phyloP scores from a whole-genome alignment of 2,113 vertebrate species.

The Sylvia atricapilla region DNA sequence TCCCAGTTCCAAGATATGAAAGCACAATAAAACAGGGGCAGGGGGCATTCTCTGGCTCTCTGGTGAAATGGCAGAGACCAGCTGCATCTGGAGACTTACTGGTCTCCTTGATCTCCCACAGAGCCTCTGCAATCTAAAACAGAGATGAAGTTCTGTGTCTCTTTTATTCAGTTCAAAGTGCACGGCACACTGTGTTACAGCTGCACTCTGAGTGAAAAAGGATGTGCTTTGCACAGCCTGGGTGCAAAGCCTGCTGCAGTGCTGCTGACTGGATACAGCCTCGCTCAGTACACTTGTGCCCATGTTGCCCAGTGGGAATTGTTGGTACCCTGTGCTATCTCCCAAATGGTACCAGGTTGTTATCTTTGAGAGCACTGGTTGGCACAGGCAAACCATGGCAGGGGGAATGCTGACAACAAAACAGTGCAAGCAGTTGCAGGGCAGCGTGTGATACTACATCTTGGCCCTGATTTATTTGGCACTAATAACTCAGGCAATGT shows the following conservation, averaged over 20 bases:
- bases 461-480: conserved; percentile 19
- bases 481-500: neutral
- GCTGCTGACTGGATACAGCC: neutral
- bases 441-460: neutral
- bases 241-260: neutral
- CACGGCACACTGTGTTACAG: neutral
- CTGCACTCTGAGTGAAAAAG: neutral
- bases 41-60: neutral
- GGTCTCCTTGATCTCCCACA: neutral
- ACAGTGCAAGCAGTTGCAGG: neutral
- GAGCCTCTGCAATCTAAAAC: neutral
- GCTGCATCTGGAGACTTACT: neutral
- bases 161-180: neutral
- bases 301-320: neutral
- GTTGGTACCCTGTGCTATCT: neutral
- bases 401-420: neutral
- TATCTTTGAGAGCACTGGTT: neutral
- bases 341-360: neutral
- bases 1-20: neutral
- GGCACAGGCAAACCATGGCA: neutral
- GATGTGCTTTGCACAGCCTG: neutral
- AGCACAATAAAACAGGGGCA: neutral
- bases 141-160: neutral
- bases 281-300: rapidly evolving
- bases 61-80: neutral